Evolutionary conservation across 2,113 vertebrate genomes (phyloP).

Genomic region (Oostethus manadensis): DNA sequence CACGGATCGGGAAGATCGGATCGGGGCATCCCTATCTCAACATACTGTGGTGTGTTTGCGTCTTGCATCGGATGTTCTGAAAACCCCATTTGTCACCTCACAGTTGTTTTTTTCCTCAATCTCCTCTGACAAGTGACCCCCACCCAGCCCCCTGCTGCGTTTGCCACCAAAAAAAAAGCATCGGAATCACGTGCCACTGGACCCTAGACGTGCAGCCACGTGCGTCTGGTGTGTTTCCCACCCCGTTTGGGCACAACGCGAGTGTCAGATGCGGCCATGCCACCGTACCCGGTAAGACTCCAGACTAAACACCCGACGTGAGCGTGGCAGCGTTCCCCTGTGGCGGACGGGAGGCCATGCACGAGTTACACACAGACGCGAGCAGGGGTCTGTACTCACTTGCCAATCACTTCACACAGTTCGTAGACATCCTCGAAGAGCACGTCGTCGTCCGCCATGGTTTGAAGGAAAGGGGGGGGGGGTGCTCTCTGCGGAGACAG

Average conservation of each 20-base stretch:
- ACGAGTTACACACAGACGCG: background rate
- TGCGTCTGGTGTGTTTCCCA: background rate
- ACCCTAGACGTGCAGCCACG: constrained; percentile 9
- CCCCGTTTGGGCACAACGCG: too few species aligned
- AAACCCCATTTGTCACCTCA: background rate
- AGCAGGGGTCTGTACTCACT: constrained; percentile 80
- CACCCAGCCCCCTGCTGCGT: too few species aligned
- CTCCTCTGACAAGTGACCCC: background rate
- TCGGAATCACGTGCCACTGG: constrained; percentile 8
- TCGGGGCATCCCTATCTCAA: too few species aligned
- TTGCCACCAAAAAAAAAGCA: background rate
- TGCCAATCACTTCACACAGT: constrained; percentile 97
- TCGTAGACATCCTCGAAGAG: constrained; percentile 98
- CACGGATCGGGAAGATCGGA: too few species aligned
- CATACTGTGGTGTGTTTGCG: background rate
- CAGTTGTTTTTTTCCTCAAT: too few species aligned
- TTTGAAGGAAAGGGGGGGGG: constrained; percentile 72
- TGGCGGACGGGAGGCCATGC: background rate
- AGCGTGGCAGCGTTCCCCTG: too few species aligned
- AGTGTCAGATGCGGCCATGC: background rate
- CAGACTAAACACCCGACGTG: too few species aligned
- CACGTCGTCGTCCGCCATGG: constrained; percentile 99
- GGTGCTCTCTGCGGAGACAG: constrained; percentile 61
- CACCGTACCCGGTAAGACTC: background rate
- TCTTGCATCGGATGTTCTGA: background rate